Base-by-base conservation (phyloP, 2,888 invertebrate genomes). In the Selenia dentaria region DNA sequence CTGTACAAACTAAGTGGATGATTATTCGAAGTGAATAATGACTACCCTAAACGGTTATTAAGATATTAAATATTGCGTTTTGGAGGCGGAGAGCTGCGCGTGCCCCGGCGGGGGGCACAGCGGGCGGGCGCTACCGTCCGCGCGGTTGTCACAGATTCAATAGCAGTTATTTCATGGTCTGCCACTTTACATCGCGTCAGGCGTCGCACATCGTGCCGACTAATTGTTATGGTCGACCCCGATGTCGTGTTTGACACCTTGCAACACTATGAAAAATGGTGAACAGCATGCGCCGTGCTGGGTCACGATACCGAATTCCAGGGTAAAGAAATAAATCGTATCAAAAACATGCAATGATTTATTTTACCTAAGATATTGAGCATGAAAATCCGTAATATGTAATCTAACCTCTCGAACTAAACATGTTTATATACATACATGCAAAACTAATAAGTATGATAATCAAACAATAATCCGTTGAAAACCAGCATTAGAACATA, bases 11-110 rank as follows among this genome's bases (percentile, higher is more conserved):
- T 70, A 70, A 74, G 75, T 79, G 70, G 64, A 71, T 83, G 76
- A 85, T 84, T 83, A 81, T 77, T 75, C 68, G 72, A 74, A 78
- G 70, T 73, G 74, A 70, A 74, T 75, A 71, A 66, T 79, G 75
- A 80, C 75, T 71, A 70, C 79, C 74, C 80, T 80, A 79, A 88
- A 77, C 72, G 75, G 79, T 83, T 87, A 89, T 89, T 87, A 87
- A 84, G 88, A 83, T 88, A 87, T 88, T 86, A 88, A 79, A 84
- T 83, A 85, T 83, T 74, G 62, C 63, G 71, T 64, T 68, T 62
- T 57, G 56, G 57, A 64, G 58, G 68, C 59, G 62, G 54, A 59
- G 9, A 3, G 59, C 26, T 70, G 72, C 76, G 76, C 78, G 75
- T 67, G 72, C 49, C 85, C 49, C 82, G 51, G 64, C 84, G 70